Base-by-base conservation (phyloP, 2,113 vertebrate genomes). In the Sturnira hondurensis region DNA sequence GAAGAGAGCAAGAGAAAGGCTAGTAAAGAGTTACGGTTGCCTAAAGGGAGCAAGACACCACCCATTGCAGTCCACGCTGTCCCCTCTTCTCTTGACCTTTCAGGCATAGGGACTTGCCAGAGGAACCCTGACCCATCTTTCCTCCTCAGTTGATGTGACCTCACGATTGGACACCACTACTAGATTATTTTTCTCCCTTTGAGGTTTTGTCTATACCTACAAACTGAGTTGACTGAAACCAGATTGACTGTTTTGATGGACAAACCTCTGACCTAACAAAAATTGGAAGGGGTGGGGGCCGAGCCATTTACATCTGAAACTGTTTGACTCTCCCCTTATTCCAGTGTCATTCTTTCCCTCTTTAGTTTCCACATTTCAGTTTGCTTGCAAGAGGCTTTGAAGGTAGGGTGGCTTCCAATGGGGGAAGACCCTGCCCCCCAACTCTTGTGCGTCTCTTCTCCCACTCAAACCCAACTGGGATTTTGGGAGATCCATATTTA, bases 231-330 rank as follows among this genome's bases (percentile, higher is more conserved):
- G 95, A 92, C 93, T 65, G 58, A 92, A 93, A 86, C 78, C 80
- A 86, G 87, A 95, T 86, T 85, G 94, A 76, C 71, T 94, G 36
- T 95, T 92, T 96, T 80, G 96, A 96, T 67, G 84, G 90, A 93
- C 78, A 91, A 85, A 73, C 90, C 41, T 61, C 33, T 77, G 50
- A 77, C 78, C 65, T 71, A 88, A 88, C 65, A 45, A 94, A 93
- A 91, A 85, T 41, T 56, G 17, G 43, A 12, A 77, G 16, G 68
- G n/a, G 47, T 31, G 15, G 20, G 61, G 38, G 8, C 4, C 14
- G 31, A 71, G 54, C 63, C 50, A 10, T 80, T 91, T 78, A 67
- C 61, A 43, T 91, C 41, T 9, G 63, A 93, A 91, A 83, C 28
- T 41, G 6, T 67, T 82, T 26, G 85, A 38, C 20, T 58, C 80